Evolutionary conservation across 2,797 vertebrate genomes (phyloP).

Genomic region (Myiotriccus ornatus): DNA sequence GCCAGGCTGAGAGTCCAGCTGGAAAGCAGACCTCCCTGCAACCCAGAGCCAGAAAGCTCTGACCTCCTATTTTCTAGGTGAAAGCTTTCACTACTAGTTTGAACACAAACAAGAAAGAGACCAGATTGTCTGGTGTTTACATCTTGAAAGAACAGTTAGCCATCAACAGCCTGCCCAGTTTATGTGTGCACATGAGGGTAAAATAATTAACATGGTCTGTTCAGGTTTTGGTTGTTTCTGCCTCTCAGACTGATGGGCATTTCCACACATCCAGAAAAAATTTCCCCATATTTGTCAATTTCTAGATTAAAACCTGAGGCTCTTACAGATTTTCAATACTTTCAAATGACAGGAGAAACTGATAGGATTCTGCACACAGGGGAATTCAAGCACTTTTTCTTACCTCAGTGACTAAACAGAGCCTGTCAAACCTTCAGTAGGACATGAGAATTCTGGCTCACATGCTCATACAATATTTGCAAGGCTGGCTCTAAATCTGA

Average conservation of each 20-base stretch:
- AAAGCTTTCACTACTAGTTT: background rate
- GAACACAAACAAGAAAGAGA: conserved; percentile 6
- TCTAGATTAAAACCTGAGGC: background rate
- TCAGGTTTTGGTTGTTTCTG: background rate
- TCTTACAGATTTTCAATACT: background rate
- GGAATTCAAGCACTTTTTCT: background rate
- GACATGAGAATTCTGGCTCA: background rate
- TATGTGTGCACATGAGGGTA: background rate
- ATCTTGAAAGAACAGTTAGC: background rate
- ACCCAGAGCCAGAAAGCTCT: background rate
- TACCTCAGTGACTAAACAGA: background rate
- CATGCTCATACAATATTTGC: background rate
- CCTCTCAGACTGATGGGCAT: background rate
- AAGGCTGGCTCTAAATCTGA: background rate
- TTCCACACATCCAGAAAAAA: background rate
- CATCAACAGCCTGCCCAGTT: background rate
- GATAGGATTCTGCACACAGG: background rate
- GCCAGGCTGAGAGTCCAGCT: background rate
- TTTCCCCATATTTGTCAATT: background rate
- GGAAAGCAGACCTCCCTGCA: background rate
- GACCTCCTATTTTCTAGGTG: background rate
- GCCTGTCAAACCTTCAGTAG: background rate
- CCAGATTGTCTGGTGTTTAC: background rate
- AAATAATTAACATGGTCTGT: background rate
- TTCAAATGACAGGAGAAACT: background rate